phyloP scores from a whole-genome alignment of 2,797 vertebrate genomes.

The Coracias cyanogaster region DNA sequence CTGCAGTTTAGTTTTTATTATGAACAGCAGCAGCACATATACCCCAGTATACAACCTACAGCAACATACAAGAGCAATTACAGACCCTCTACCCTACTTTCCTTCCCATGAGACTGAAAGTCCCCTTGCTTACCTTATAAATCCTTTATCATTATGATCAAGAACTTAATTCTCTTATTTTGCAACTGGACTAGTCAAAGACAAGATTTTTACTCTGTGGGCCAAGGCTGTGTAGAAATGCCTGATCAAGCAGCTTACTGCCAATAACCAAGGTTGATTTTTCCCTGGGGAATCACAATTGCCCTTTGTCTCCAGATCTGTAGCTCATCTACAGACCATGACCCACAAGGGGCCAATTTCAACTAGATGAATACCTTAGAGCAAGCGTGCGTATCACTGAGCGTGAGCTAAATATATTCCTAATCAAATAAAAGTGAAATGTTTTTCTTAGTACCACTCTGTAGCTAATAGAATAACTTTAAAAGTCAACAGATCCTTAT shows the following conservation, averaged over 20 bases:
- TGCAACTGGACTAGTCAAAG: background rate
- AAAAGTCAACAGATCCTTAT: slow-evolving; percentile 66
- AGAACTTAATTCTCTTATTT: background rate
- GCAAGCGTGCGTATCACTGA: background rate
- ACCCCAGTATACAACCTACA: background rate
- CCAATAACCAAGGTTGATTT: slow-evolving; percentile 51
- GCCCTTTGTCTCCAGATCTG: slow-evolving; percentile 22
- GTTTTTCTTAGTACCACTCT: slow-evolving; percentile 7
- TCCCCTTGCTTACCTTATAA: background rate
- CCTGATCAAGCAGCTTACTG: slow-evolving; percentile 18
- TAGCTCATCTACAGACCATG: slow-evolving; percentile 22
- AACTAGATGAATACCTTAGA: slow-evolving; percentile 6
- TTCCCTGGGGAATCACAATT: slow-evolving; percentile 39
- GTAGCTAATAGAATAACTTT: slow-evolving; percentile 51
- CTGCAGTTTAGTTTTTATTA: background rate
- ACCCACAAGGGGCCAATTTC: slow-evolving; percentile 53
- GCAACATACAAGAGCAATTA: background rate
- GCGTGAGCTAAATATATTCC: background rate
- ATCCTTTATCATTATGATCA: background rate
- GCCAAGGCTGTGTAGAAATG: background rate
- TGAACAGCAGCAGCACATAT: background rate
- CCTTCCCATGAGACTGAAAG: background rate
- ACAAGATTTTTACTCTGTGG: background rate
- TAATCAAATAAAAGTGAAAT: slow-evolving; percentile 26
- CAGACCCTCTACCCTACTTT: background rate